phyloP scores from a whole-genome alignment of 1,140 invertebrate species.

The Macrobrachium rosenbergii region DNA sequence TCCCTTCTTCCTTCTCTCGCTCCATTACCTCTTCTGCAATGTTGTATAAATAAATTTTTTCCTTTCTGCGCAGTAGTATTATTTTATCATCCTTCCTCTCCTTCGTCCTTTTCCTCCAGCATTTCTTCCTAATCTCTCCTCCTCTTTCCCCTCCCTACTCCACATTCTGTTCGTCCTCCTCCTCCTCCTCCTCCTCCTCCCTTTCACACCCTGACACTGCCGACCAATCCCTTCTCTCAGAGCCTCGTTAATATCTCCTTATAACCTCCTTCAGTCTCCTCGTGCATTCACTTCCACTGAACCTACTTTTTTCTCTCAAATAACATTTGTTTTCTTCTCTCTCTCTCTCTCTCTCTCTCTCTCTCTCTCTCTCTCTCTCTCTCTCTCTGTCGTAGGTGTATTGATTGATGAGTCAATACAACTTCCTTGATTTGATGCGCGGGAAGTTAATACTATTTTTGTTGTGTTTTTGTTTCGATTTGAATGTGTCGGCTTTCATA shows the following conservation, averaged over 20 bases:
- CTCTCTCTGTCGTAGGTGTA: background rate
- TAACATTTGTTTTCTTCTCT: background rate
- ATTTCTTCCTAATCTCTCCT: background rate
- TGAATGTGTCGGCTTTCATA: too few relatives aligned
- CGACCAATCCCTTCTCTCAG: background rate
- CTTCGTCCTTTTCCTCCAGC: background rate
- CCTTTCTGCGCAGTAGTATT: background rate
- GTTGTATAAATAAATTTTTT: too few relatives aligned
- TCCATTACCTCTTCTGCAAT: background rate
- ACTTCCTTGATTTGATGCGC: too few relatives aligned
- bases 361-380: background rate
- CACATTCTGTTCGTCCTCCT: background rate
- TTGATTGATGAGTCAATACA: too few relatives aligned
- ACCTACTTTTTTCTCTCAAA: background rate
- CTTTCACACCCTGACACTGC: background rate
- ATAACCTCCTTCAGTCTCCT: background rate
- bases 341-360: background rate
- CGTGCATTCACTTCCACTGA: background rate
- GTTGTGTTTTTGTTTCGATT: too few relatives aligned
- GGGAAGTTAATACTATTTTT: too few relatives aligned
- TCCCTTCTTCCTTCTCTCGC: background rate
- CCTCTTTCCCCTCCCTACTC: background rate
- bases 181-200: background rate
- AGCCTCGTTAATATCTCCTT: background rate
- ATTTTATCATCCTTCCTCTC: background rate